A percentile compares a stretch with the other conserved stretches of the same genome.
phyloP scores from a whole-genome alignment of 2,888 invertebrate genomes.

The Deilephila porcellus region DNA sequence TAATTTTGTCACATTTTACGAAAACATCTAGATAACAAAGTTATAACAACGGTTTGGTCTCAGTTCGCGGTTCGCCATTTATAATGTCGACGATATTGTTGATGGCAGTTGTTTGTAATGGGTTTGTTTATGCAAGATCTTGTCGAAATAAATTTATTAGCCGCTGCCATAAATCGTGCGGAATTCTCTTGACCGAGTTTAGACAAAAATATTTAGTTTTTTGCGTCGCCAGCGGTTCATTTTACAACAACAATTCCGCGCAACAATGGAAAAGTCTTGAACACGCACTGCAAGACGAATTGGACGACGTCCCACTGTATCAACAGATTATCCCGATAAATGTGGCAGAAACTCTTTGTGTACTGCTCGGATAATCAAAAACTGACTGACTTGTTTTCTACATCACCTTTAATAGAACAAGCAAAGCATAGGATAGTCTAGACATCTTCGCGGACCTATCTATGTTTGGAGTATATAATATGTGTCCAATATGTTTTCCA shows the following conservation, averaged over 20 bases:
- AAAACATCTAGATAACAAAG: slow-evolving; percentile 41
- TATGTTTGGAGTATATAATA: no score
- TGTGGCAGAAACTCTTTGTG: neutral
- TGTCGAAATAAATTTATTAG: slow-evolving; percentile 25
- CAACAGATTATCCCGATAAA: slow-evolving; percentile 4
- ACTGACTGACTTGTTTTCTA: neutral
- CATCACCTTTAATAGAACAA: no score
- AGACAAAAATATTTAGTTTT: slow-evolving; percentile 15
- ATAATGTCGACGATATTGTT: slow-evolving; percentile 36
- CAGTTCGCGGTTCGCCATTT: slow-evolving; percentile 25
- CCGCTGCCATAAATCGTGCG: slow-evolving; percentile 11
- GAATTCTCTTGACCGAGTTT: slow-evolving; percentile 17
- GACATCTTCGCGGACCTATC: no score
- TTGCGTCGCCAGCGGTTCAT: neutral
- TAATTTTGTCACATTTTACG: slow-evolving; percentile 39
- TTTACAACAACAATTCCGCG: neutral
- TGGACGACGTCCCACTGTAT: neutral
- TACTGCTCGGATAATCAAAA: neutral
- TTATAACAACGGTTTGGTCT: slow-evolving; percentile 32
- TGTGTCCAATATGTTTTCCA: no score
- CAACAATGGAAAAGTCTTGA: neutral
- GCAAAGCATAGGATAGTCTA: no score
- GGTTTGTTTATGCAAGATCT: slow-evolving; percentile 34
- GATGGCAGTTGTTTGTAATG: slow-evolving; percentile 34
- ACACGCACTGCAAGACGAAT: neutral